phyloP scores from a whole-genome alignment of 2,113 vertebrate genomes.

The Hystrix brachyura region DNA sequence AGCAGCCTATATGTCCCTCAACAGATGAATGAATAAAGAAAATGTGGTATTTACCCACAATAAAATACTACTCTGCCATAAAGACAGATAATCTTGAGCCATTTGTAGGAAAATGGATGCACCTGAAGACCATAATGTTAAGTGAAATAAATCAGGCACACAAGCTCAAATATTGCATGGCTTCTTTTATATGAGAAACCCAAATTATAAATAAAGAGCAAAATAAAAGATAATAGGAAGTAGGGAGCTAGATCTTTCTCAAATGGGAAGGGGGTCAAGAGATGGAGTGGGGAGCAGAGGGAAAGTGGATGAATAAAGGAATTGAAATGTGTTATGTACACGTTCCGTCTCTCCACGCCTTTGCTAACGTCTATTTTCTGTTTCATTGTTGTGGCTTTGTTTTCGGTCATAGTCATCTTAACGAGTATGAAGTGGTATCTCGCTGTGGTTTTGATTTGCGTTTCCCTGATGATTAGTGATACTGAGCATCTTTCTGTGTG shows the following conservation, averaged over 20 bases:
- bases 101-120: background rate
- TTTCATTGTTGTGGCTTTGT: background rate
- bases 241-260: background rate
- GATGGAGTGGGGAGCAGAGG: background rate
- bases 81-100: background rate
- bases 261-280: background rate
- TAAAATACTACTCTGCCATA: background rate
- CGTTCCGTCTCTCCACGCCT: background rate
- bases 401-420: background rate
- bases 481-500: background rate
- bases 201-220: background rate
- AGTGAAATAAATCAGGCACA: background rate
- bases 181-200: background rate
- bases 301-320: background rate
- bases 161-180: too few species aligned
- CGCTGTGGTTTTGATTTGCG: background rate
- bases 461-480: background rate
- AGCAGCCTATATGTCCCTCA: background rate
- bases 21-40: background rate
- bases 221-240: background rate
- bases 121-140: background rate
- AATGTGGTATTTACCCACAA: background rate
- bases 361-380: background rate
- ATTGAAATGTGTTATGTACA: background rate
- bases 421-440: background rate